These are phyloP conservation scores for Pomacea canaliculata DNA, from an alignment of 2,888 invertebrate species.

Conservation along the genomic window DNA sequence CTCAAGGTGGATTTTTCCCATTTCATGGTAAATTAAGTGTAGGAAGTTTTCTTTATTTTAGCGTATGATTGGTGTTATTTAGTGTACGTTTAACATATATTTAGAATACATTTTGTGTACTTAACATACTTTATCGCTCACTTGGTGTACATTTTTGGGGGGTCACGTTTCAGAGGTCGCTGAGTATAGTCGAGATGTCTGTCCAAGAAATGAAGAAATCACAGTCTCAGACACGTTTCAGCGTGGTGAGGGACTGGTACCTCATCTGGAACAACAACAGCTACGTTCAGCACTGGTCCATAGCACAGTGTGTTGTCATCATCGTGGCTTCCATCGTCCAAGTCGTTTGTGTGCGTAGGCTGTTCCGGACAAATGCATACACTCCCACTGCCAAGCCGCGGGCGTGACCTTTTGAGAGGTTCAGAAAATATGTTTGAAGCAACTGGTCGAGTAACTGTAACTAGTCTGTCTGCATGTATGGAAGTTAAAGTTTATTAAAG, in stretches of 20 bases:
- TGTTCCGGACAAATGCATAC: constrained; percentile 82
- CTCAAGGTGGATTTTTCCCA: too few species aligned
- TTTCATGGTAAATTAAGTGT: too few species aligned
- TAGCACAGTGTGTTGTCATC: constrained; percentile 87
- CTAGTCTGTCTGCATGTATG: too few species aligned
- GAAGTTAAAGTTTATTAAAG: too few species aligned
- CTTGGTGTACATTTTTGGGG: too few species aligned
- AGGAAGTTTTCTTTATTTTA: too few species aligned
- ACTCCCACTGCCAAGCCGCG: constrained; percentile 52
- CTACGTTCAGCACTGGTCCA: constrained; percentile 83
- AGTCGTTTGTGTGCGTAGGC: constrained; percentile 89
- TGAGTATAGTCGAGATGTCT: constrained; percentile 47
- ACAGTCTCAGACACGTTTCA: constrained; percentile 49
- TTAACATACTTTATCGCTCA: too few species aligned
- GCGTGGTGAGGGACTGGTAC: constrained; percentile 57
- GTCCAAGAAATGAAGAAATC: constrained; percentile 41
- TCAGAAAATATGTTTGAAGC: too few species aligned
- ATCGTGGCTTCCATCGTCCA: constrained; percentile 82
- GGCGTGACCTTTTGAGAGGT: constrained; percentile 34
- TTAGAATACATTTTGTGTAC: too few species aligned
- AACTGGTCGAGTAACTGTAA: too few species aligned
- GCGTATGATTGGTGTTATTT: too few species aligned
- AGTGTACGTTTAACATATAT: too few species aligned
- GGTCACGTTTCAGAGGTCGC: constrained; percentile 37
- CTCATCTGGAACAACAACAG: constrained; percentile 46